Evolutionary conservation across 2,888 invertebrate species (phyloP).

Genomic region (Boloria euphrosyne): DNA sequence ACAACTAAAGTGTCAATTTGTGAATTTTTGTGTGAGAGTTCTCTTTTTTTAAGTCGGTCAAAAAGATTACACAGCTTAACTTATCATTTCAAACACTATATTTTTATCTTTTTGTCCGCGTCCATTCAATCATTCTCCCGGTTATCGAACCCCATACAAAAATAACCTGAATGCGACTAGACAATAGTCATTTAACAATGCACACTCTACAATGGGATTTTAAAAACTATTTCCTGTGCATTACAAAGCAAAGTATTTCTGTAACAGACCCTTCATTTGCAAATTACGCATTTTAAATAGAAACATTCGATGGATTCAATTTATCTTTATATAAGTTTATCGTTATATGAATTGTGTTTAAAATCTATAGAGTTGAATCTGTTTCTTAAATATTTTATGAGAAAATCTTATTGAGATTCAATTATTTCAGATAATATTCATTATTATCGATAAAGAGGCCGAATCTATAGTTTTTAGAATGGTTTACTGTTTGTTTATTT

Average conservation of each 20-base stretch:
- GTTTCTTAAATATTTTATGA: no score
- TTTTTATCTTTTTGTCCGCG: slow-evolving; percentile 14
- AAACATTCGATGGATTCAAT: neutral
- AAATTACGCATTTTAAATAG: neutral
- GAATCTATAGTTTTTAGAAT: no score
- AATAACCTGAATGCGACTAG: slow-evolving; percentile 30
- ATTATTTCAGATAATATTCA: no score
- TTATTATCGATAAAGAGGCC: no score
- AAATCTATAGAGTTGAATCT: no score
- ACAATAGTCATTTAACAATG: slow-evolving; percentile 32
- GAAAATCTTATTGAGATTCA: no score
- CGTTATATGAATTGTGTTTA: no score
- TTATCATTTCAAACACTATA: slow-evolving; percentile 17
- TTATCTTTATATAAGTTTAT: neutral
- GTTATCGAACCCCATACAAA: slow-evolving; percentile 32
- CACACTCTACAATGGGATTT: slow-evolving; percentile 29
- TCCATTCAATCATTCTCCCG: slow-evolving; percentile 26
- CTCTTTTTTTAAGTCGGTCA: neutral
- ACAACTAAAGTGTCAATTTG: no score
- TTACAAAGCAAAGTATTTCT: slow-evolving; percentile 9
- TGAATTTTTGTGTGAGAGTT: no score
- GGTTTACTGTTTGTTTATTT: no score
- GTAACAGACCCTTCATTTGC: slow-evolving; percentile 15
- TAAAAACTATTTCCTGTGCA: slow-evolving; percentile 21
- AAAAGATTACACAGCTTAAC: slow-evolving; percentile 10